These are phyloP conservation scores for Alaudala cheleensis DNA, from an alignment of 2,113 vertebrate species.

Conservation along the genomic window DNA sequence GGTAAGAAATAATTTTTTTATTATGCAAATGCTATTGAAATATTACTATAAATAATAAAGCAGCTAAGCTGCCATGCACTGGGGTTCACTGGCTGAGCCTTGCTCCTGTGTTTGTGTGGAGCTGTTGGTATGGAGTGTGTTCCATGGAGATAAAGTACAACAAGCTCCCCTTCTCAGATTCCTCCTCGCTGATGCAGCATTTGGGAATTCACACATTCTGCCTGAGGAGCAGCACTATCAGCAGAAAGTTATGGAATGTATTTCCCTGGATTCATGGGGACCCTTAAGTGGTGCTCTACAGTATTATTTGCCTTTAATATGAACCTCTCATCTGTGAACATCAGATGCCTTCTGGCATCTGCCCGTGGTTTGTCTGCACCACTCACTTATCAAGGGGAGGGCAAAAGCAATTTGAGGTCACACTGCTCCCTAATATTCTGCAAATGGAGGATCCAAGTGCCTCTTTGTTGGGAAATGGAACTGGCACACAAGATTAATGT, in stretches of 20 bases:
- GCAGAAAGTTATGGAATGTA: not conserved
- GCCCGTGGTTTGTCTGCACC: not conserved
- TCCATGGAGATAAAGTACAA: not conserved
- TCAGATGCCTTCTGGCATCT: not conserved
- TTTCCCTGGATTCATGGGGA: not conserved
- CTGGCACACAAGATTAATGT: not conserved
- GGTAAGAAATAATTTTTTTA: not conserved
- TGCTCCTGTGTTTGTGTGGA: not conserved
- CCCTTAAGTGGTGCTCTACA: accelerated
- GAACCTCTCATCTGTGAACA: not conserved
- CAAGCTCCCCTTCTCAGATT: not conserved
- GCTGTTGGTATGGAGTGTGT: not conserved
- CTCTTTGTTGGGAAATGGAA: not conserved
- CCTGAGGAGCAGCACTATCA: not conserved
- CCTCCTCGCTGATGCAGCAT: not conserved
- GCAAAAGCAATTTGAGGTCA: not conserved
- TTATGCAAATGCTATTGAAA: not conserved
- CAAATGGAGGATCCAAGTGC: not conserved
- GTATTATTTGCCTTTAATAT: not conserved
- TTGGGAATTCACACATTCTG: not conserved
- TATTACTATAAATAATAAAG: not conserved
- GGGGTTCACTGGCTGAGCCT: not conserved
- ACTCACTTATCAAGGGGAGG: not conserved
- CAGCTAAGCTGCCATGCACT: not conserved
- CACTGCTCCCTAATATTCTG: not conserved